Conservation (phyloP, 2,113 vertebrate species). For the Notothenia coriiceps region DNA sequence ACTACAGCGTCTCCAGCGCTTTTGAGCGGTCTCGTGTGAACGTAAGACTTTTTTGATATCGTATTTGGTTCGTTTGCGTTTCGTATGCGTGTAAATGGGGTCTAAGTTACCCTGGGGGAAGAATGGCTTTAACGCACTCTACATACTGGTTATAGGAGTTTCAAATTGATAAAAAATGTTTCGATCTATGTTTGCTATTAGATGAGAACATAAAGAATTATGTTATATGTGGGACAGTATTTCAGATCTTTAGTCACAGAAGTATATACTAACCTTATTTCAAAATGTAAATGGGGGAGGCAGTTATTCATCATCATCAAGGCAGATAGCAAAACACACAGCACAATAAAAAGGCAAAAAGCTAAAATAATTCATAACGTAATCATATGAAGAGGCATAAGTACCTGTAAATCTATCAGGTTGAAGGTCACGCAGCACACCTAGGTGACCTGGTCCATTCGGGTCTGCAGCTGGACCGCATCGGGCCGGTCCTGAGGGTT, state of each 20-base stretch:
- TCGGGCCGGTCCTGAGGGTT: constrained; percentile 96
- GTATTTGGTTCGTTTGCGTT: too few species aligned
- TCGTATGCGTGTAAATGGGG: too few species aligned
- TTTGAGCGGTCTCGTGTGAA: too few species aligned
- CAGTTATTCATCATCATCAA: background rate
- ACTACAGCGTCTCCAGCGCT: too few species aligned
- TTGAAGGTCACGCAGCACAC: constrained; percentile 70
- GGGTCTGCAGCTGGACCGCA: constrained; percentile 92
- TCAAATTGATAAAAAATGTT: too few species aligned
- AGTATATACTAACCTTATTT: background rate
- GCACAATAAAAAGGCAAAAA: background rate
- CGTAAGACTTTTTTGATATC: too few species aligned
- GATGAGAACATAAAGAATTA: too few species aligned
- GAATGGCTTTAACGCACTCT: too few species aligned
- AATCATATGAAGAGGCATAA: background rate
- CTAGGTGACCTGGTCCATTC: constrained; percentile 91
- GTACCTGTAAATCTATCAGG: constrained; percentile 45
- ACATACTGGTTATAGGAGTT: too few species aligned
- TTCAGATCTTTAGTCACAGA: background rate
- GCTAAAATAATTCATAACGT: background rate
- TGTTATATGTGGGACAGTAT: too few species aligned
- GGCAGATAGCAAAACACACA: background rate
- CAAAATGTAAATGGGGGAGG: background rate
- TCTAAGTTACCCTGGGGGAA: too few species aligned
- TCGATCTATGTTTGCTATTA: too few species aligned